Conservation (phyloP, 1,140 invertebrate genomes). For the Mamestra configurata region DNA sequence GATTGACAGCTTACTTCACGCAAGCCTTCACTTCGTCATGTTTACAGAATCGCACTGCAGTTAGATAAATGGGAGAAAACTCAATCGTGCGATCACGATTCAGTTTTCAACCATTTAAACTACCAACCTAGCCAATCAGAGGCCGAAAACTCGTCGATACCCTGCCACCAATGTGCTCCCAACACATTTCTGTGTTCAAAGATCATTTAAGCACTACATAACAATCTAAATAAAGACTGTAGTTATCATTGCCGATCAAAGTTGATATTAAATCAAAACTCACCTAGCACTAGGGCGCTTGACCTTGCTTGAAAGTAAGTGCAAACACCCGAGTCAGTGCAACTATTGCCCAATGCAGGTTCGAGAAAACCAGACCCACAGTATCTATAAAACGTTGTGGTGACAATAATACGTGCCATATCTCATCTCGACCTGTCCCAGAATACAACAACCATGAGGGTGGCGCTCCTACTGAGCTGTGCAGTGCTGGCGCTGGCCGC, state of each 20-base stretch:
- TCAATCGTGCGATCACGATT: too few species aligned
- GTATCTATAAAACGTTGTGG: constrained; percentile 79
- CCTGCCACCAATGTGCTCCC: neutral
- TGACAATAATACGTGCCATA: constrained; percentile 66
- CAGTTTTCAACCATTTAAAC: too few species aligned
- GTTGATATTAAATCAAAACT: constrained; percentile 10
- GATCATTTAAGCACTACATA: neutral
- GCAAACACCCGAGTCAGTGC: constrained; percentile 62
- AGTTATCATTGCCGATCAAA: neutral
- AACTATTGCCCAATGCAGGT: constrained; percentile 73
- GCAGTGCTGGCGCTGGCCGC: constrained; percentile 66
- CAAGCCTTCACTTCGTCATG: too few species aligned
- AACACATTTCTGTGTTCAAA: neutral
- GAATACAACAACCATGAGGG: constrained; percentile 71
- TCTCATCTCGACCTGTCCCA: constrained; percentile 62
- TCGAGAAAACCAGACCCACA: constrained; percentile 70
- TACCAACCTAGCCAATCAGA: too few species aligned
- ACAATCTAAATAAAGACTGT: neutral
- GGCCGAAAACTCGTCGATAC: too few species aligned
- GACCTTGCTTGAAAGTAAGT: constrained; percentile 73
- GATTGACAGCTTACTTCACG: too few species aligned
- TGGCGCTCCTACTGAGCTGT: constrained; percentile 65
- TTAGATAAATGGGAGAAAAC: too few species aligned
- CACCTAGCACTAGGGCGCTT: constrained; percentile 43
- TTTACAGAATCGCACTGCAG: too few species aligned